phyloP scores from a whole-genome alignment of 2,113 vertebrate genomes.

The Drymodes brunneopygia region DNA sequence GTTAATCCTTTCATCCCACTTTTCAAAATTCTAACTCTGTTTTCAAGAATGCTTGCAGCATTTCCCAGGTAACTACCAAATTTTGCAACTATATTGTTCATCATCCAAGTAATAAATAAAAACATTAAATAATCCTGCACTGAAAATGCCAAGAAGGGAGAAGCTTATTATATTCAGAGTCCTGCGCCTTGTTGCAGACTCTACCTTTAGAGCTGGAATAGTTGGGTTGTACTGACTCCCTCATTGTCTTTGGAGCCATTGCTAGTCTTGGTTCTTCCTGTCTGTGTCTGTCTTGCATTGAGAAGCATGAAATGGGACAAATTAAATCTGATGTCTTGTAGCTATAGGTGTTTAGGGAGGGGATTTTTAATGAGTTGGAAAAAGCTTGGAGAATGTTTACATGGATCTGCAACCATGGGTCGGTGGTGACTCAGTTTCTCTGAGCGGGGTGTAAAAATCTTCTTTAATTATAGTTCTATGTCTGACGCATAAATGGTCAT shows the following conservation, averaged over 20 bases:
- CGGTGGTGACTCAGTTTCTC: not conserved
- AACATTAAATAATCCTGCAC: not conserved
- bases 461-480: rapidly evolving
- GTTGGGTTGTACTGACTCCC: not conserved
- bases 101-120: not conserved
- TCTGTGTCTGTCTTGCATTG: rapidly evolving
- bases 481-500: not conserved
- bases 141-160: not conserved
- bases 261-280: not conserved
- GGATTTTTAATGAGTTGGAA: not conserved
- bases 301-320: not conserved
- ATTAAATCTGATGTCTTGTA: not conserved
- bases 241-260: rapidly evolving
- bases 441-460: not conserved
- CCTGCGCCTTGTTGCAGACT: not conserved
- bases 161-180: not conserved
- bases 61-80: not conserved
- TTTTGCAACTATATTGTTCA: not conserved
- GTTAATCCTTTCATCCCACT: not conserved
- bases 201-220: not conserved
- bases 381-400: rapidly evolving
- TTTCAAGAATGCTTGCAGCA: not conserved
- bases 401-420: not conserved
- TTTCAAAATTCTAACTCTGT: not conserved
- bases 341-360: not conserved